phyloP scores from a whole-genome alignment of 2,888 invertebrate genomes.

The Lasioglossum morio region DNA sequence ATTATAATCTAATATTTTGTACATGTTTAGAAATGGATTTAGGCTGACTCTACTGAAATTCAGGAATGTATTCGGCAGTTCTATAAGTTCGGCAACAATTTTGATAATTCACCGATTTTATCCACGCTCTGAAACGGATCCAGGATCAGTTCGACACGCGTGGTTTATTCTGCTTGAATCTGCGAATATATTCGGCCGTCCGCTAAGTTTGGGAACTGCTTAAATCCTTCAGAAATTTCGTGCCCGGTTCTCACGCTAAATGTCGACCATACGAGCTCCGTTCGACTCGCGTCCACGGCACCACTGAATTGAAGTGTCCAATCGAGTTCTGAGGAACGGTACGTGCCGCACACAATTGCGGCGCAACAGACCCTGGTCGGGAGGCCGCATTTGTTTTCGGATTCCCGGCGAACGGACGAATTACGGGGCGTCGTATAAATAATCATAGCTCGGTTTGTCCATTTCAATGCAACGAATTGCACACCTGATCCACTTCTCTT shows the following conservation, averaged over 20 bases:
- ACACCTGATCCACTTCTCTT: slow-evolving; percentile 56
- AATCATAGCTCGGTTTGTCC: slow-evolving; percentile 54
- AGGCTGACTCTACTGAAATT: not conserved
- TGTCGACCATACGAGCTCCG: not conserved
- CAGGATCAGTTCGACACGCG: not conserved
- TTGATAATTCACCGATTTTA: not conserved
- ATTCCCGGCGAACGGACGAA: slow-evolving; percentile 29
- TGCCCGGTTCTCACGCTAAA: not conserved
- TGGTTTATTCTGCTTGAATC: not conserved
- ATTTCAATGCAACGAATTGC: slow-evolving; percentile 56
- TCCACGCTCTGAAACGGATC: not conserved
- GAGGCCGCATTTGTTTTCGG: not conserved
- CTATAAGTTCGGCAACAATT: not conserved
- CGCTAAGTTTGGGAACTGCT: not conserved
- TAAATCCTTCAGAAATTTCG: not conserved
- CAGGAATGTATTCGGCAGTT: not conserved
- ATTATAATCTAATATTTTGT: too few relatives aligned
- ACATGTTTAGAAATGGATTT: not conserved
- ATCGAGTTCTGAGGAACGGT: not conserved
- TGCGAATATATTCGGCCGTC: not conserved
- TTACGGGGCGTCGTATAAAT: slow-evolving; percentile 54
- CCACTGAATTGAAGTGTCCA: not conserved
- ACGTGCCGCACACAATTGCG: not conserved
- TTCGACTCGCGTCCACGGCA: not conserved
- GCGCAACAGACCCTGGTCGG: not conserved